Percentiles rank a stretch among this genome's conserved stretches.
Conservation (phyloP, 2,797 vertebrate species). For the Melopsittacus undulatus region DNA sequence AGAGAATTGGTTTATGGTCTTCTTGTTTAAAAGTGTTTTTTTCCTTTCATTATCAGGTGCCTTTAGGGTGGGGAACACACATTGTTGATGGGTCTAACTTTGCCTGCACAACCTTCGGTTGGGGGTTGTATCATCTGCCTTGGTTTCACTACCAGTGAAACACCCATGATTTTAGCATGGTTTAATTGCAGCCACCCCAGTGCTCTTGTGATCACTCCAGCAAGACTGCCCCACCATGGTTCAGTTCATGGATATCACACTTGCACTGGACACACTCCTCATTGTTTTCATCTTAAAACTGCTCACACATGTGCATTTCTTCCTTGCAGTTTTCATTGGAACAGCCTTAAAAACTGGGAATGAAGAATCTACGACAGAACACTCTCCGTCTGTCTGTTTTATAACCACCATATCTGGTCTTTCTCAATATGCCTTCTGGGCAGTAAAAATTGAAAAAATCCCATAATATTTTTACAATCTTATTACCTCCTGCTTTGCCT, state of each 20-base stretch:
- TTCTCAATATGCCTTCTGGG: constrained; percentile 14
- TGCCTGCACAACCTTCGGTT: accelerated
- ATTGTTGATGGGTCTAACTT: background rate
- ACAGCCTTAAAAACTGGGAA: background rate
- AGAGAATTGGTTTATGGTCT: background rate
- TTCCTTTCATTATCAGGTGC: background rate
- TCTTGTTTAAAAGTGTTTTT: background rate
- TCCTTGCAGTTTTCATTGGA: background rate
- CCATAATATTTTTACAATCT: constrained; percentile 49
- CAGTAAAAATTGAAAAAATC: constrained; percentile 56
- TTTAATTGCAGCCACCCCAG: accelerated
- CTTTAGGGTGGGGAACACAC: background rate
- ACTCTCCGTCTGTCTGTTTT: background rate
- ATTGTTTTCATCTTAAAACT: background rate
- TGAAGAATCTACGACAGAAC: background rate
- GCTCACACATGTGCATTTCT: background rate
- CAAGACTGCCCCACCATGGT: background rate
- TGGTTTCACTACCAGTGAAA: background rate
- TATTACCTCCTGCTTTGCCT: constrained; percentile 32
- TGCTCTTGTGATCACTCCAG: background rate
- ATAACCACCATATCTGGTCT: constrained; percentile 11
- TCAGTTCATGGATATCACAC: background rate
- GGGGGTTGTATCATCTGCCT: background rate
- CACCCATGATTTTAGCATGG: accelerated
- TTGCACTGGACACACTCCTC: background rate